Conservation (phyloP, 2,113 vertebrate species). For the Dasyprocta punctata region DNA sequence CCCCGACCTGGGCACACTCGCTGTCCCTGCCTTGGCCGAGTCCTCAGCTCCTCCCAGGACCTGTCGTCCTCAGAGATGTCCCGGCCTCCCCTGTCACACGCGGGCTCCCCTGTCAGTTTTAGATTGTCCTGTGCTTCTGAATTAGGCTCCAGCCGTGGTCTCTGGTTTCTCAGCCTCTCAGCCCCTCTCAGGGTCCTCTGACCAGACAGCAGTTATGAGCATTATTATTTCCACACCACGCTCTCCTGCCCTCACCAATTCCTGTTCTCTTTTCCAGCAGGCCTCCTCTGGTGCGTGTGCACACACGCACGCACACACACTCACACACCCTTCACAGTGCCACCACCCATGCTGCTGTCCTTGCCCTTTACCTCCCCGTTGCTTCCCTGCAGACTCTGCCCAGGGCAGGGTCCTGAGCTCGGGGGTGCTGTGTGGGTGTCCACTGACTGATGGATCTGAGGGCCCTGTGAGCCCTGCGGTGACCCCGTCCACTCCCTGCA, state of each 20-base stretch:
- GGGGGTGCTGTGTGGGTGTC: not conserved
- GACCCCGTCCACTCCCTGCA: not conserved
- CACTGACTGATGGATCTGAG: not conserved
- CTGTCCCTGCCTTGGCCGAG: not conserved
- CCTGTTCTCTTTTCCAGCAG: not conserved
- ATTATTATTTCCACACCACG: not conserved
- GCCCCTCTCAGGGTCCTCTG: not conserved
- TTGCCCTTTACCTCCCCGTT: not conserved
- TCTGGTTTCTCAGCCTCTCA: not conserved
- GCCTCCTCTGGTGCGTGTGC: not conserved
- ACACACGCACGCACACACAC: not conserved
- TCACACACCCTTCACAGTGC: fast-evolving
- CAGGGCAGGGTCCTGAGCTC: not conserved
- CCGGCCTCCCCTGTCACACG: fast-evolving
- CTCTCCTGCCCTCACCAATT: not conserved
- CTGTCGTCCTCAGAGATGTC: no score
- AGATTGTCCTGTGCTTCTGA: not conserved
- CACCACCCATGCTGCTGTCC: not conserved
- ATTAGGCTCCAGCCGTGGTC: not conserved
- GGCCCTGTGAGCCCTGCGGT: not conserved
- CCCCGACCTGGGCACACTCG: not conserved
- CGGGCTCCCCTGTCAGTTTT: not conserved
- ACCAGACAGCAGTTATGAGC: not conserved
- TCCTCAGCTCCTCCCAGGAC: not conserved
- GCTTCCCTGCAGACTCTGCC: no score